Evolutionary conservation across 64 coral and sea anemone genomes (phyloP), one percentile per base, ranked within the genome.

Genomic region (Actinia equina): DNA sequence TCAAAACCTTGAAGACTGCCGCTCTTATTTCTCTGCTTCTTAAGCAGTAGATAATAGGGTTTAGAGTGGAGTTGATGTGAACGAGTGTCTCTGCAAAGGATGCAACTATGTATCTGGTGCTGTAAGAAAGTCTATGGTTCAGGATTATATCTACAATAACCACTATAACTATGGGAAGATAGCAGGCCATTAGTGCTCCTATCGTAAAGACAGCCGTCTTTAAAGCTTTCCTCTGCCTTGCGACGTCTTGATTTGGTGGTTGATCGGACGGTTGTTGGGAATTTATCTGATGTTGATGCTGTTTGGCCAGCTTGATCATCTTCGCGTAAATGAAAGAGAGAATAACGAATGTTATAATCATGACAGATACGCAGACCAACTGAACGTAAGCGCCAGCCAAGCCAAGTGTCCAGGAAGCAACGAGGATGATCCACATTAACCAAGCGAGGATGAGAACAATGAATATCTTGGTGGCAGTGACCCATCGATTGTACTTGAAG

Each of bases 321-420:
- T 85, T 85, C 17, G 83, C 59, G 17, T 85, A 85, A 41, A 85
- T 85, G 0, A 42, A 15, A 8, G 20, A 42, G 5, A 85, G 83
- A 61, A 85, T 60, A n/a, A 85, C 26, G 7, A 85, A 85, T 6
- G 83, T 85, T 43, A 85, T 52, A 17, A 85, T 85, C 53, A 85
- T 22, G 22, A 85, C 14, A 44, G 59, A 57, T 11, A 85, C 59
- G 26, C 83, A 85, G 3, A 57, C 59, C 57, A 85, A 56, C 45
- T 85, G 83, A 12, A 85, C 52, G 55, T 60, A 60, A 43, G 51
- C 51, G 18, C 83, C 83, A 25, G 83, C 83, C 4, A 85, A 27
- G 16, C 83, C 83, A 54, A 58, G 83, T 8, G 83, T 85, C 83
- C 83, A 85, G 59, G 83, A 85, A 85, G 83, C 83, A 8, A 85